phyloP scores from a whole-genome alignment of 35 echinoderm and acorn worm species.

The Heliocidaris tuberculata region DNA sequence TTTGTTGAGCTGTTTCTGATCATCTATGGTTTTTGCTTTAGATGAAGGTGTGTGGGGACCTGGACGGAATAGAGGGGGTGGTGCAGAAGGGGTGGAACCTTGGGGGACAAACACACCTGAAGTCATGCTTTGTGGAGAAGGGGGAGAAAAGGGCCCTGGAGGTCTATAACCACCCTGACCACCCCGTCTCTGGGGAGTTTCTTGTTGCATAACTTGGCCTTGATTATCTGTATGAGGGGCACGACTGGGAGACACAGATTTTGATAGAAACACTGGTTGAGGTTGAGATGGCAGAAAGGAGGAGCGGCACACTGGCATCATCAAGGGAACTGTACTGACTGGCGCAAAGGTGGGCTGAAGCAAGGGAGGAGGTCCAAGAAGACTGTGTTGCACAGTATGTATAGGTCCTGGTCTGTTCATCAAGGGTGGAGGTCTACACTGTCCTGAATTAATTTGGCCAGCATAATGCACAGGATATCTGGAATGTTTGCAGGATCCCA shows the following conservation, averaged over 20 bases:
- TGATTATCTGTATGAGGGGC: neutral
- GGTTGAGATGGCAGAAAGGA: neutral
- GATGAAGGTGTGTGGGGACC: neutral
- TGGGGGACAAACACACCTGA: neutral
- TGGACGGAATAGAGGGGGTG: slow-evolving; percentile 8
- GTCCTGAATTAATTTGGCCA: neutral
- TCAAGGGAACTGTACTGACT: neutral
- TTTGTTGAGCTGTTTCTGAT: neutral
- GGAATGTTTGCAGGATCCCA: neutral
- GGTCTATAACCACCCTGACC: neutral
- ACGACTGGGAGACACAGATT: neutral
- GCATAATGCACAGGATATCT: neutral
- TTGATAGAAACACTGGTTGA: neutral
- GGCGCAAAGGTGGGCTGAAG: neutral
- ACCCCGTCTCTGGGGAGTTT: neutral
- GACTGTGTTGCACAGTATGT: neutral
- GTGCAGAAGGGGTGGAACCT: neutral
- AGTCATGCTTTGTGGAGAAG: neutral
- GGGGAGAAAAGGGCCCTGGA: neutral
- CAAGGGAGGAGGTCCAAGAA: neutral
- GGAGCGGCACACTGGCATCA: neutral
- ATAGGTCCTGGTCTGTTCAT: neutral
- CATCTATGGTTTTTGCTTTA: neutral
- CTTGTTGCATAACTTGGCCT: neutral
- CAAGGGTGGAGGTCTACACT: neutral